A percentile compares a stretch with the other conserved stretches of the same genome.
These are phyloP conservation scores for Selenia dentaria DNA, from an alignment of 2,888 invertebrate species.

Conservation along the genomic window DNA sequence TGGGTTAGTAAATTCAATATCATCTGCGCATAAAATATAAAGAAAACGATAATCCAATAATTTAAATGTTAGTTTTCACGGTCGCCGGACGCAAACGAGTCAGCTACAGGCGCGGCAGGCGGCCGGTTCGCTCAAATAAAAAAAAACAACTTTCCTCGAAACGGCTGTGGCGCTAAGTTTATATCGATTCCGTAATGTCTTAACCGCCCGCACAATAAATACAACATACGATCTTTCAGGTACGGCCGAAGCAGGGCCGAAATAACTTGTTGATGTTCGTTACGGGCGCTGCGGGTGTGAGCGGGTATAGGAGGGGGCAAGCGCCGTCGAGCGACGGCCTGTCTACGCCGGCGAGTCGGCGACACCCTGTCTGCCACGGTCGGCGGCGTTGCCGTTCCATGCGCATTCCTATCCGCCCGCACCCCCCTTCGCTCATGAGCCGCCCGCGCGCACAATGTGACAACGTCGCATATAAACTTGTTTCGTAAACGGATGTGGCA, in stretches of 20 bases:
- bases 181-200: slow-evolving; percentile 49
- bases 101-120: slow-evolving; percentile 69
- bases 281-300: slow-evolving; percentile 65
- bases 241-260: slow-evolving; percentile 63
- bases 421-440: slow-evolving; percentile 69
- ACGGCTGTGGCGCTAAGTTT: slow-evolving; percentile 80
- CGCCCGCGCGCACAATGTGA: slow-evolving; percentile 74
- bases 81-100: slow-evolving; percentile 71
- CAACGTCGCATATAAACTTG: slow-evolving; percentile 87
- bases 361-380: slow-evolving; percentile 97
- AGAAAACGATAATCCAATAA: too few relatives aligned
- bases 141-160: slow-evolving; percentile 83
- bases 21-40: too few relatives aligned
- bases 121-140: slow-evolving; percentile 59
- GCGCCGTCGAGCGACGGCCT: slow-evolving; percentile 89
- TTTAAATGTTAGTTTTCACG: slow-evolving; percentile 75
- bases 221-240: slow-evolving; percentile 66
- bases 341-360: slow-evolving; percentile 93
- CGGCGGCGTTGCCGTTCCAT: slow-evolving; percentile 87
- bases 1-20: too few relatives aligned
- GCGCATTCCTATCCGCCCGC: slow-evolving; percentile 82
- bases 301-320: slow-evolving; percentile 53
- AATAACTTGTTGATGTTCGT: slow-evolving; percentile 83
- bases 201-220: slow-evolving; percentile 50
- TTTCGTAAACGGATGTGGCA: slow-evolving; percentile 90